These are phyloP conservation scores for Synergus laeviventris DNA, from an alignment of 2,888 invertebrate genomes.

Conservation along the genomic window DNA sequence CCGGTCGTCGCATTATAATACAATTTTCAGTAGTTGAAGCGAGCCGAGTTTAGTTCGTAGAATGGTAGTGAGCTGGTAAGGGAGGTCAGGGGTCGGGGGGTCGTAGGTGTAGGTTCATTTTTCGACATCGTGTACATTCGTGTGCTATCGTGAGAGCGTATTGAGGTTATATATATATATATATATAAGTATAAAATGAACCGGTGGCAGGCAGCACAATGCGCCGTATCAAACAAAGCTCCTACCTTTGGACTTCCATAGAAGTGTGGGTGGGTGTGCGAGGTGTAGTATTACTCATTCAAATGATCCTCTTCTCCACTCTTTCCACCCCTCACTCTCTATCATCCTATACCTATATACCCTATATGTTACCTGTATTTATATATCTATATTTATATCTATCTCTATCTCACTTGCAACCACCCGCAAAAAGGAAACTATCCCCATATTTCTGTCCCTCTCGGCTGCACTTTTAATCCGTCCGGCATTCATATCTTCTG, in stretches of 20 bases:
- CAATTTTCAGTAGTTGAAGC: slow-evolving; percentile 69
- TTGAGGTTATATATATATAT: slow-evolving; percentile 61
- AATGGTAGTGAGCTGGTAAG: slow-evolving; percentile 39
- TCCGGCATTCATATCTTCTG: slow-evolving; percentile 71
- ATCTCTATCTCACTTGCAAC: slow-evolving; percentile 50
- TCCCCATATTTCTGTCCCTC: slow-evolving; percentile 42
- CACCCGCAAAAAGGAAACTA: slow-evolving; percentile 48
- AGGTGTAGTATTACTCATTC: slow-evolving; percentile 77
- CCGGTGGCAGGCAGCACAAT: slow-evolving; percentile 74
- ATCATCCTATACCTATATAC: slow-evolving; percentile 37
- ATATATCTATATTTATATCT: not conserved
- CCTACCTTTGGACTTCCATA: slow-evolving; percentile 66
- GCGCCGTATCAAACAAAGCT: slow-evolving; percentile 75
- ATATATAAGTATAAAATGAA: slow-evolving; percentile 70
- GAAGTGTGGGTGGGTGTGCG: slow-evolving; percentile 73
- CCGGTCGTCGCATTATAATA: slow-evolving; percentile 71
- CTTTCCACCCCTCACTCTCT: slow-evolving; percentile 52
- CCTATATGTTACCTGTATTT: not conserved
- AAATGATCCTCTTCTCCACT: slow-evolving; percentile 71
- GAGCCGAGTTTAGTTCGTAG: slow-evolving; percentile 47
- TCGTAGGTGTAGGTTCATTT: slow-evolving; percentile 49
- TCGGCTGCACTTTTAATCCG: slow-evolving; percentile 71
- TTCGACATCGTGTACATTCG: slow-evolving; percentile 48
- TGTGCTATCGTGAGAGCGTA: slow-evolving; percentile 54
- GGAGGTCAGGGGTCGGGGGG: slow-evolving; percentile 41